phyloP scores from a whole-genome alignment of 2,113 vertebrate genomes.

The Calyptomena viridis region DNA sequence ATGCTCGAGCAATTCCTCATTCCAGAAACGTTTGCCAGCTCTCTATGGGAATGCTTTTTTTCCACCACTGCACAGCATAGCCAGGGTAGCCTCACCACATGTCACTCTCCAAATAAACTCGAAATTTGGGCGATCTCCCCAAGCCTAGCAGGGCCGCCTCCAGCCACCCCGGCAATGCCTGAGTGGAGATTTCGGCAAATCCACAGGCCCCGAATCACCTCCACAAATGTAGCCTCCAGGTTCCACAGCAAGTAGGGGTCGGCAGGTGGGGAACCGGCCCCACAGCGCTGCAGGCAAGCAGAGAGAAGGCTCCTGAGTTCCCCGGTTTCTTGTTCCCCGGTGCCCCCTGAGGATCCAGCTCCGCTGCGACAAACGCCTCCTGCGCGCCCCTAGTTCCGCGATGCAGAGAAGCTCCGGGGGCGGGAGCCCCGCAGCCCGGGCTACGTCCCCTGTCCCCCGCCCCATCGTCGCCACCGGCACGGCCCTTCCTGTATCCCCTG shows the following conservation, averaged over 20 bases:
- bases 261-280: not conserved
- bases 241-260: not conserved
- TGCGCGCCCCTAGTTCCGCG: not conserved
- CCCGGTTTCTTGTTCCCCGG: not conserved
- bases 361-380: not conserved
- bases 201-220: not conserved
- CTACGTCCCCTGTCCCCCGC: not conserved
- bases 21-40: constrained; percentile 5
- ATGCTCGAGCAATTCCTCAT: not conserved
- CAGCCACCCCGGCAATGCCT: not conserved
- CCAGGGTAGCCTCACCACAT: not conserved
- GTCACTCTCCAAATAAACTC: not conserved
- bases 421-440: not conserved
- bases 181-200: not conserved
- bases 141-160: not conserved
- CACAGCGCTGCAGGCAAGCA: not conserved
- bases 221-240: not conserved
- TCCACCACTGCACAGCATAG: not conserved
- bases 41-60: constrained; percentile 6
- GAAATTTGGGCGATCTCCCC: not conserved
- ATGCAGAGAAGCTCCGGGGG: not conserved
- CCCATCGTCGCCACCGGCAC: not conserved
- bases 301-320: not conserved
- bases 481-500: not conserved
- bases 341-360: not conserved